Conservation (phyloP, 2,888 invertebrate genomes). For the Barypeithes pellucidus region DNA sequence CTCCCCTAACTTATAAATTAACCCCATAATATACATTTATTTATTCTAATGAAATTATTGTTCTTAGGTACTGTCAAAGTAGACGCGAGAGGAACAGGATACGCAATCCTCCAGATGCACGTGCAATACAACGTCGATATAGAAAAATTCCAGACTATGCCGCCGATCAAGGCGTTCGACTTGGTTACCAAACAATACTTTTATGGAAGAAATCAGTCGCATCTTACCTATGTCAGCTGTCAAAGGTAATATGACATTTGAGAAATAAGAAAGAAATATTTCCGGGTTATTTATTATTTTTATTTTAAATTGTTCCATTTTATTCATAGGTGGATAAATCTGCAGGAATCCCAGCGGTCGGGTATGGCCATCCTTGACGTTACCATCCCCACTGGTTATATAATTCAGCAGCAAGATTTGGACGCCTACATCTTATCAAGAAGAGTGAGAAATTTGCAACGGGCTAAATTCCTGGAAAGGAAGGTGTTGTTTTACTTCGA, state of each 20-base stretch:
- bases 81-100: slow-evolving; percentile 93
- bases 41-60: background rate
- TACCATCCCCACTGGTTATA: slow-evolving; percentile 91
- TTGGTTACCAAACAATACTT: slow-evolving; percentile 83
- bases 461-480: slow-evolving; percentile 86
- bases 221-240: slow-evolving; percentile 89
- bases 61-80: slow-evolving; percentile 83
- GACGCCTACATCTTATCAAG: slow-evolving; percentile 89
- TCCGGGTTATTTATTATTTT: background rate
- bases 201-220: slow-evolving; percentile 94
- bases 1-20: no score
- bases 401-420: slow-evolving; percentile 91
- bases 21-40: no score
- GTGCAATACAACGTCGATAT: slow-evolving; percentile 94
- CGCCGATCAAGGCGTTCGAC: slow-evolving; percentile 87
- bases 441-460: slow-evolving; percentile 84
- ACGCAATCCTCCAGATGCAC: slow-evolving; percentile 93
- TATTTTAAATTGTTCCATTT: background rate
- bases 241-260: no score
- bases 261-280: no score
- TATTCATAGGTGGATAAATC: slow-evolving; percentile 81
- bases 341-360: slow-evolving; percentile 85
- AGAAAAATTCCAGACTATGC: slow-evolving; percentile 86
- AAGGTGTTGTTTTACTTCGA: slow-evolving; percentile 95
- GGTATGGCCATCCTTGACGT: slow-evolving; percentile 93